Evolutionary conservation across 2,888 invertebrate genomes (phyloP).

Genomic region (Sarcophaga variegata): DNA sequence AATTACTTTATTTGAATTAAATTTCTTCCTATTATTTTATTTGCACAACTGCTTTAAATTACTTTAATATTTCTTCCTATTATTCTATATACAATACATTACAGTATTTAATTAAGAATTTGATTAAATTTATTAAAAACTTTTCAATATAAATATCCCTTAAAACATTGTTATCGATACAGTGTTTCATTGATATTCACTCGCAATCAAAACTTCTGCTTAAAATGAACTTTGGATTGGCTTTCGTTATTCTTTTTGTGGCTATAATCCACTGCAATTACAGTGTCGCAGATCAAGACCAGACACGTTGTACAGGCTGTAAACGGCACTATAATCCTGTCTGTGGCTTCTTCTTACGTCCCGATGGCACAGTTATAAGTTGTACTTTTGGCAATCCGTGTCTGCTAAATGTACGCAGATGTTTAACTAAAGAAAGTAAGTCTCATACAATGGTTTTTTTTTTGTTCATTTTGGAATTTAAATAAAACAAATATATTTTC

Average conservation of each 20-base stretch:
- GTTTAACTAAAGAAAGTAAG: constrained; percentile 32
- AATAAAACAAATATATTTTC: not conserved
- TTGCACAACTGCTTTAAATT: not conserved
- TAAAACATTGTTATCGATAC: not conserved
- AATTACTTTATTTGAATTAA: too few species aligned
- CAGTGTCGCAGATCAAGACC: too few species aligned
- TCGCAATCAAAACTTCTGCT: not conserved
- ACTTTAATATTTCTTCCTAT: too few species aligned
- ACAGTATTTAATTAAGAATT: not conserved
- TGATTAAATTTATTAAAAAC: too few species aligned
- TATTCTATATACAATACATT: too few species aligned
- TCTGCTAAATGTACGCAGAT: not conserved
- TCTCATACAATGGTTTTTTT: not conserved
- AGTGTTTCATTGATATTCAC: not conserved
- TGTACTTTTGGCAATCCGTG: constrained; percentile 31
- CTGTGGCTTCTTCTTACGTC: not conserved
- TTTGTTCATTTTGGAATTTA: not conserved
- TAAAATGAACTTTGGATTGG: constrained; percentile 14
- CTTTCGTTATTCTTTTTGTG: not conserved
- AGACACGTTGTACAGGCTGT: not conserved
- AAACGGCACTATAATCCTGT: constrained; percentile 18
- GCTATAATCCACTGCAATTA: constrained; percentile 9
- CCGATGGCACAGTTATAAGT: not conserved
- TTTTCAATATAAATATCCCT: not conserved
- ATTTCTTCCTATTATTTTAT: too few species aligned